These are phyloP conservation scores for Margaritifera margaritifera DNA, from an alignment of 2,888 invertebrate species.

Conservation along the genomic window DNA sequence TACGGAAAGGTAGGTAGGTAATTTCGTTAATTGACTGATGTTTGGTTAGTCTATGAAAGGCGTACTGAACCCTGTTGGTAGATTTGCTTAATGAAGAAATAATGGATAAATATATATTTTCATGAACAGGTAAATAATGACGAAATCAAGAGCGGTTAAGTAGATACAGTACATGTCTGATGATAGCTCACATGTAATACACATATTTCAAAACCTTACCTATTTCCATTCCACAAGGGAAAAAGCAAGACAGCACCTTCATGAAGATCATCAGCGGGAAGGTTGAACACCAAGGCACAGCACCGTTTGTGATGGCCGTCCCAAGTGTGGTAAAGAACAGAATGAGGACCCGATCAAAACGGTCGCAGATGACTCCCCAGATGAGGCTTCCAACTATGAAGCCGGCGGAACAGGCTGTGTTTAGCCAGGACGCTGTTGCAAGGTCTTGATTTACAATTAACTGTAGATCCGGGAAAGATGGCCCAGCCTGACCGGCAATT, in stretches of 20 bases:
- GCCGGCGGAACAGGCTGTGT: constrained; percentile 32
- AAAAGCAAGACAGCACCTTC: not conserved
- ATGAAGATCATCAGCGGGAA: constrained; percentile 61
- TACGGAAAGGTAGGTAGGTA: too few relatives aligned
- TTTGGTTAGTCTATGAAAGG: too few relatives aligned
- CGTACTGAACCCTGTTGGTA: too few relatives aligned
- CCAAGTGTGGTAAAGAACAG: constrained; percentile 67
- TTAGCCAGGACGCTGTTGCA: constrained; percentile 30
- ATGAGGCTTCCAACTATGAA: constrained; percentile 35
- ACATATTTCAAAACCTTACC: not conserved
- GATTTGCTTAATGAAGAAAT: too few relatives aligned
- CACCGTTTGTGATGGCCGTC: constrained; percentile 65
- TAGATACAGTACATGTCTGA: too few relatives aligned
- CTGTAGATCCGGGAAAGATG: constrained; percentile 33
- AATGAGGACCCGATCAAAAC: constrained; percentile 63
- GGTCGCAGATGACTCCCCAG: constrained; percentile 44
- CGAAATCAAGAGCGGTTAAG: too few relatives aligned
- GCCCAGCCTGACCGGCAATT: constrained; percentile 32
- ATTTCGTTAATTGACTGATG: too few relatives aligned
- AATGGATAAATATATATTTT: too few relatives aligned
- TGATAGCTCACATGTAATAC: too few relatives aligned
- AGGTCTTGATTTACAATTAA: constrained; percentile 23
- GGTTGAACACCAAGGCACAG: constrained; percentile 70
- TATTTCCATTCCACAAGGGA: not conserved
- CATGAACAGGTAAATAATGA: too few relatives aligned